Percentiles rank a stretch among this genome's conserved stretches.
Conservation (phyloP, 2,888 invertebrate genomes). For the Neoitamus cyanurus region DNA sequence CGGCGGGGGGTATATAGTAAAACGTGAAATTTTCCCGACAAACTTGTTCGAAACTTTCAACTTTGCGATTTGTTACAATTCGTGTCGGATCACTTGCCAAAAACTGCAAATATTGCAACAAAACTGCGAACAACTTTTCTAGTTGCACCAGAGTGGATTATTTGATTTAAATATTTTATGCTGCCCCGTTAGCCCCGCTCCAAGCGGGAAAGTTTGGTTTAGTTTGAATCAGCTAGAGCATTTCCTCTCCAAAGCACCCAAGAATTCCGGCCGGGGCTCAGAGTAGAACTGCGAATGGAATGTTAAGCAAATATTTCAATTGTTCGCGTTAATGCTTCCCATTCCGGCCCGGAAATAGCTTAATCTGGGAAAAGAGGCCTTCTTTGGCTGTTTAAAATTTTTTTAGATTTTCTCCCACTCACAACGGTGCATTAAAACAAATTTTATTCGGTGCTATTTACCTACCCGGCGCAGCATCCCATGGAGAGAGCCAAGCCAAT, state of each 20-base stretch:
- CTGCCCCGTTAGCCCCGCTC: neutral
- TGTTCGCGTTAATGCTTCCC: neutral
- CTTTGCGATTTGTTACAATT: neutral
- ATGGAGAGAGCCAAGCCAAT: neutral
- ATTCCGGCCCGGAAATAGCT: neutral
- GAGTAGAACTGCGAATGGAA: neutral
- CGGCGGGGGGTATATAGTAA: neutral
- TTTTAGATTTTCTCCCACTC: neutral
- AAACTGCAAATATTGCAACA: constrained; percentile 22
- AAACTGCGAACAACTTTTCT: constrained; percentile 18
- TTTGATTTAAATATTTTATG: constrained; percentile 29
- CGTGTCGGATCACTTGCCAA: constrained; percentile 15
- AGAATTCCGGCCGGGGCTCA: neutral
- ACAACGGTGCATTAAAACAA: neutral
- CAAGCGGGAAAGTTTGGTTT: neutral
- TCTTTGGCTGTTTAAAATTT: neutral
- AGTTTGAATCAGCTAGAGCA: neutral
- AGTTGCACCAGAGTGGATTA: constrained; percentile 13
- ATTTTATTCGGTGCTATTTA: neutral
- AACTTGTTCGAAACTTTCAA: neutral
- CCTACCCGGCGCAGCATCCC: neutral
- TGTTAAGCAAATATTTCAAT: constrained; percentile 1
- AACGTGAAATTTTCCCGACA: neutral
- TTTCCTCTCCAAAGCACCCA: neutral
- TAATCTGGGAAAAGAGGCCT: neutral